Percentiles rank a stretch among this genome's conserved stretches.
These are phyloP conservation scores for Plusia festucae DNA, from an alignment of 2,888 invertebrate genomes.

Conservation along the genomic window DNA sequence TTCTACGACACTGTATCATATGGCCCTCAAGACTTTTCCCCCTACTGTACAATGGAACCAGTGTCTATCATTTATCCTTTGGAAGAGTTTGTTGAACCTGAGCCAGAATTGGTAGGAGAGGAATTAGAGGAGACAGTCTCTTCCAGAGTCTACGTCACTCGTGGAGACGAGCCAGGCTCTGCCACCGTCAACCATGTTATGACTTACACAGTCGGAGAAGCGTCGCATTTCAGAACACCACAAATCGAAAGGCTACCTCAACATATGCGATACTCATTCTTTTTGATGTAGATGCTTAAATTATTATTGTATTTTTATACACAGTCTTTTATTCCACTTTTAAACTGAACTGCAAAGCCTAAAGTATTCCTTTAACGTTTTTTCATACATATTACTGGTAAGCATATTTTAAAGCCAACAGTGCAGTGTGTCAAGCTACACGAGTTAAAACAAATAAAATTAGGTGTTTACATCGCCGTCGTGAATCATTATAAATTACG, in stretches of 20 bases:
- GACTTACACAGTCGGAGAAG: constrained; percentile 82
- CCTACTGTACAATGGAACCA: constrained; percentile 73
- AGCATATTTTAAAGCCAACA: too few species aligned
- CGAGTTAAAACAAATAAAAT: too few species aligned
- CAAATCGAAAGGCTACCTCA: constrained; percentile 79
- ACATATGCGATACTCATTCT: constrained; percentile 84
- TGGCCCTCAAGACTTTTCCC: constrained; percentile 69
- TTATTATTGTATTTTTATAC: constrained; percentile 34
- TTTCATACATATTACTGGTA: too few species aligned
- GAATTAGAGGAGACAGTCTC: constrained; percentile 82
- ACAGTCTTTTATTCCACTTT: constrained; percentile 34
- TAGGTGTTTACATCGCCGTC: too few species aligned
- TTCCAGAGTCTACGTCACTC: constrained; percentile 78
- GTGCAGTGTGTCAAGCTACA: too few species aligned
- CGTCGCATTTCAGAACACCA: constrained; percentile 80
- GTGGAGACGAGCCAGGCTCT: constrained; percentile 78
- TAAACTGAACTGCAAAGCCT: too few species aligned
- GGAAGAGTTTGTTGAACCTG: constrained; percentile 69
- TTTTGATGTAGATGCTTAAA: constrained; percentile 72
- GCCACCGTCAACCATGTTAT: constrained; percentile 82
- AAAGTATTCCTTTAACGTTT: too few species aligned
- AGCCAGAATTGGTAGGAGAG: constrained; percentile 80
- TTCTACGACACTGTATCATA: constrained; percentile 77
- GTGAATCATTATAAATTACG: too few species aligned
- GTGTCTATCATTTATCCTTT: constrained; percentile 60